A percentile compares a stretch with the other conserved stretches of the same genome.
Evolutionary conservation across 2,797 vertebrate genomes (phyloP).

Genomic region (Ficedula albicollis): DNA sequence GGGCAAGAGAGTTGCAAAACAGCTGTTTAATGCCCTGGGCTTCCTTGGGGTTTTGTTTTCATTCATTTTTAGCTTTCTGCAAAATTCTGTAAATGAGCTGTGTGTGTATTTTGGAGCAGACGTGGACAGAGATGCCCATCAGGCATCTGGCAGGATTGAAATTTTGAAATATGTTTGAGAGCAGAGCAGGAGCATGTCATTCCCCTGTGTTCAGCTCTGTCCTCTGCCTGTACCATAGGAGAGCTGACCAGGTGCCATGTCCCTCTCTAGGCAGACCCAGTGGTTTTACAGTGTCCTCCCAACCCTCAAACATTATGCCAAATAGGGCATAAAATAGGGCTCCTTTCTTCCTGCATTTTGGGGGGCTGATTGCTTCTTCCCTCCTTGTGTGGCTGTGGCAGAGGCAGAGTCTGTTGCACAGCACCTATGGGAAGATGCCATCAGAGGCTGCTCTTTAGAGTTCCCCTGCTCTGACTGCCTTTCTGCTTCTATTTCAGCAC

Average conservation of each 20-base stretch:
- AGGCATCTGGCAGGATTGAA: background rate
- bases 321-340: too few species aligned
- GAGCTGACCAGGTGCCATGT: background rate
- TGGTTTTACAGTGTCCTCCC: background rate
- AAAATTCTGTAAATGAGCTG: background rate
- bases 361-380: background rate
- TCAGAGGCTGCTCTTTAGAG: background rate
- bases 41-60: background rate
- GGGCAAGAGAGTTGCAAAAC: background rate
- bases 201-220: background rate
- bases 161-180: background rate
- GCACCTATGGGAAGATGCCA: rapidly evolving
- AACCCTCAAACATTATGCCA: background rate
- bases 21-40: background rate
- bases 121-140: background rate
- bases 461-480: background rate
- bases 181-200: rapidly evolving
- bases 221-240: background rate
- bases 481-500: background rate
- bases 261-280: background rate
- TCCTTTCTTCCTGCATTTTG: background rate
- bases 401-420: background rate
- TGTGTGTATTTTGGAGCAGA: background rate
- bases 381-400: background rate
- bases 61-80: background rate